These are phyloP conservation scores for Coelopa frigida DNA, from an alignment of 1,140 invertebrate species.

Conservation along the genomic window DNA sequence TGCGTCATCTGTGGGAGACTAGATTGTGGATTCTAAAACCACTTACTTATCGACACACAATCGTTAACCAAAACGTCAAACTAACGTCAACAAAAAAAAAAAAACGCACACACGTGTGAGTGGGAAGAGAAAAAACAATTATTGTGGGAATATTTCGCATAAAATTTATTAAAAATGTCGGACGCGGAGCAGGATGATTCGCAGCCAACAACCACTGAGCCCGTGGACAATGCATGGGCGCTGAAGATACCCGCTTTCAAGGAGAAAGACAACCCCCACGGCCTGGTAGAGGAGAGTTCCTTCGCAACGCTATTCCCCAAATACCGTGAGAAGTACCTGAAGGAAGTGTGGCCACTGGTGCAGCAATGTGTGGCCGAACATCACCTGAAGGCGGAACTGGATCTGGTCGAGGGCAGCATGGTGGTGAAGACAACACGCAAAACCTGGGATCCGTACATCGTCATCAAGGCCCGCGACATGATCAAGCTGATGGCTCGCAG, in stretches of 20 bases:
- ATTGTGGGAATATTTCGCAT: not conserved
- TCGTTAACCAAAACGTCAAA: not conserved
- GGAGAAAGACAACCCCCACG: conserved; percentile 84
- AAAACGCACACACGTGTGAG: conserved; percentile 6
- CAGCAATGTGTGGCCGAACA: conserved; percentile 74
- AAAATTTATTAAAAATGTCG: conserved; percentile 20
- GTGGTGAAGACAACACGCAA: conserved; percentile 91
- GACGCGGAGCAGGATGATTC: conserved; percentile 26
- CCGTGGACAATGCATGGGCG: conserved; percentile 78
- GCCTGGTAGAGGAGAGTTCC: conserved; percentile 62
- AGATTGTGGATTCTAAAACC: too few species aligned
- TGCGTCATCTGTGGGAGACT: too few species aligned
- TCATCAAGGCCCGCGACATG: conserved; percentile 94
- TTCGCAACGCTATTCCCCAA: conserved; percentile 63
- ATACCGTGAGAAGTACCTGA: conserved; percentile 94
- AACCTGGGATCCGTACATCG: conserved; percentile 98
- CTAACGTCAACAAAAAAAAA: not conserved
- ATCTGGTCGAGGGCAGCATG: conserved; percentile 93
- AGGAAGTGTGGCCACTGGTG: conserved; percentile 92
- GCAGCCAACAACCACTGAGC: conserved; percentile 38
- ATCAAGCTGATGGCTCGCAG: conserved; percentile 92
- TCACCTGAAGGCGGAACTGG: conserved; percentile 82
- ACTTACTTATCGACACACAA: too few species aligned
- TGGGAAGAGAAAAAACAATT: not conserved
- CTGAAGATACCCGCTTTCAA: conserved; percentile 87